Evolutionary conservation across 2,797 vertebrate species (phyloP), one percentile per base, ranked within the genome.

Genomic region (Artibeus lituratus): DNA sequence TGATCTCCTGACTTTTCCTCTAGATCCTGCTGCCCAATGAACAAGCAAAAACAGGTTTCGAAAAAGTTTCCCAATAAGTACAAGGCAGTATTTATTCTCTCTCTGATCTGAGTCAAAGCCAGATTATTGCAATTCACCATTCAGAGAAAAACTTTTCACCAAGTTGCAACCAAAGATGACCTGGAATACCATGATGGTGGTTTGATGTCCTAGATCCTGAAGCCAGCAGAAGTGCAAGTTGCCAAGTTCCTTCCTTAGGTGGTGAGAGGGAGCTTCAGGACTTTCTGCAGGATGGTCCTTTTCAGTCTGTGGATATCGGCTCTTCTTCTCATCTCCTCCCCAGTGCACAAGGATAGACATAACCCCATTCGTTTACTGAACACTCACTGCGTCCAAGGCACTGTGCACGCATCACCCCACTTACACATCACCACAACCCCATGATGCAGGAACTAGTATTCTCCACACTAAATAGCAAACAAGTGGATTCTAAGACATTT

Each of bases 31-130:
- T 47, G 21, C 29, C 26, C 57, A 14, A 1, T 59, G 80, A 67
- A 4, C 37, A 94, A 97, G 96, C 73, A 94, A 5, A 37, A 49
- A 69, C 69, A 19, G 22, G n/a, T 90, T 91, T 87, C 81, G 76
- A 76, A 42, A 29, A 86, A 37, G 19, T 37, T 35, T 65, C 72
- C 29, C 55, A 19, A 1, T 3, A 0, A 4, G n/a, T 5, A 35
- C 5, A 51, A 57, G 59, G 51, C 3, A 29, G 77, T 62, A 55
- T 51, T 29, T 88, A 26, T 73, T 78, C 32, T 62, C 32, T 29
- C 10, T 47, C 3, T 62, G 37, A 53, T 73, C 35, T 80, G 51
- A 94, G 29, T n/a, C 51, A 49, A 80, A 72, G 29, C 53, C 42
- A 70, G 67, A 35, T 15, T 49, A n/a, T 59, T 29, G n/a, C 14